Evolutionary conservation across 2,888 invertebrate genomes (phyloP).

Genomic region (Kryphioiulus occultus): DNA sequence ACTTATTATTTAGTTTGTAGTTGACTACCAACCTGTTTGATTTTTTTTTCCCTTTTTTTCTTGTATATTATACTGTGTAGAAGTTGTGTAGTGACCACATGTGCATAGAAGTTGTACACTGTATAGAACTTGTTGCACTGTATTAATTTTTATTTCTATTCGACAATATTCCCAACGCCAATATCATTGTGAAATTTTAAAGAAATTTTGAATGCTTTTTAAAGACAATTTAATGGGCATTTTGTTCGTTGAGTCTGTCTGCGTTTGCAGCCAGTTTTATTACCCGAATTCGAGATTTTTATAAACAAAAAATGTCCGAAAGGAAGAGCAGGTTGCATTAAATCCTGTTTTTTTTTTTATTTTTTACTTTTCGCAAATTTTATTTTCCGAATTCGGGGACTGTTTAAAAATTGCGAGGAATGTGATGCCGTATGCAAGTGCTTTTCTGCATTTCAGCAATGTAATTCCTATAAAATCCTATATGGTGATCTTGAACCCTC

Average conservation of each 20-base stretch:
- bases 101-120: too few relatives aligned
- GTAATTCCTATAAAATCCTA: neutral
- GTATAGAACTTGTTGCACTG: too few relatives aligned
- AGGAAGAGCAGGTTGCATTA: neutral
- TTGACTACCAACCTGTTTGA: neutral
- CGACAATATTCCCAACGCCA: too few relatives aligned
- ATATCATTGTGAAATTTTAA: too few relatives aligned
- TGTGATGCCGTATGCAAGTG: neutral
- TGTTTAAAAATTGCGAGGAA: neutral
- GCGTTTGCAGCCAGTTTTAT: neutral
- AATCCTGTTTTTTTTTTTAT: neutral
- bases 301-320: neutral
- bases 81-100: too few relatives aligned
- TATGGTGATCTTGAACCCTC: neutral
- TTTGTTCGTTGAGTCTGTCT: too few relatives aligned
- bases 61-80: neutral
- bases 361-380: neutral
- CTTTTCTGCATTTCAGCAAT: neutral
- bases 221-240: too few relatives aligned
- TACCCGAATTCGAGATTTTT: neutral
- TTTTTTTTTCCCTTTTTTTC: neutral
- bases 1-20: neutral
- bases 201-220: too few relatives aligned
- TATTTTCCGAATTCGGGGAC: neutral
- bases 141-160: too few relatives aligned